A percentile compares a stretch with the other conserved stretches of the same genome.
Evolutionary conservation across 2,797 vertebrate genomes (phyloP).

Genomic region (Neosilurus mollespiculum): DNA sequence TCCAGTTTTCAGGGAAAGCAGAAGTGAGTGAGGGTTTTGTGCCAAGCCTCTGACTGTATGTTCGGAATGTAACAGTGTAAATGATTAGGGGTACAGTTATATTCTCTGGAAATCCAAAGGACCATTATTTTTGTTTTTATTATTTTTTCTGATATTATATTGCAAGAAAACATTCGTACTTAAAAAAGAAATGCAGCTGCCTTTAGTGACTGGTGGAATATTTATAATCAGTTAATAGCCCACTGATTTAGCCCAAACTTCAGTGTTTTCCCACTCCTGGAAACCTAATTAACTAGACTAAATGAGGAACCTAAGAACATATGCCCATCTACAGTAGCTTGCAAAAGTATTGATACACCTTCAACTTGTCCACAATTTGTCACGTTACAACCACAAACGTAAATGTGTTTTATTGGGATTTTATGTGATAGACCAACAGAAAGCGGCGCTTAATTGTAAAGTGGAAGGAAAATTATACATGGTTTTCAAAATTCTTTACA

Average conservation of each 20-base stretch:
- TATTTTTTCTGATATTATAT: too few relatives aligned
- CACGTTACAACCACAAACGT: too few relatives aligned
- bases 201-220: neutral
- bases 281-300: neutral
- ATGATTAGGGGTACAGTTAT: neutral
- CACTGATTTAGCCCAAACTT: neutral
- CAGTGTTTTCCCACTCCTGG: neutral
- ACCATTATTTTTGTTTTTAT: too few relatives aligned
- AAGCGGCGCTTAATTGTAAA: too few relatives aligned
- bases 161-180: neutral
- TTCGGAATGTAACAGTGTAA: neutral
- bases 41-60: neutral
- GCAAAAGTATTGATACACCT: too few relatives aligned
- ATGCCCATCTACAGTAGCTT: neutral
- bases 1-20: slow-evolving; percentile 77
- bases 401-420: too few relatives aligned
- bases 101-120: neutral
- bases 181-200: neutral
- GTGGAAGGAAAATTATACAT: too few relatives aligned
- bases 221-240: neutral
- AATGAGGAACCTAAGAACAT: neutral
- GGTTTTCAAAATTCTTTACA: too few relatives aligned
- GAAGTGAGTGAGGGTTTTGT: slow-evolving; percentile 65
- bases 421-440: too few relatives aligned
- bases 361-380: too few relatives aligned